These are phyloP conservation scores for Anastatus disparis DNA, from an alignment of 1,140 invertebrate genomes.

Conservation along the genomic window DNA sequence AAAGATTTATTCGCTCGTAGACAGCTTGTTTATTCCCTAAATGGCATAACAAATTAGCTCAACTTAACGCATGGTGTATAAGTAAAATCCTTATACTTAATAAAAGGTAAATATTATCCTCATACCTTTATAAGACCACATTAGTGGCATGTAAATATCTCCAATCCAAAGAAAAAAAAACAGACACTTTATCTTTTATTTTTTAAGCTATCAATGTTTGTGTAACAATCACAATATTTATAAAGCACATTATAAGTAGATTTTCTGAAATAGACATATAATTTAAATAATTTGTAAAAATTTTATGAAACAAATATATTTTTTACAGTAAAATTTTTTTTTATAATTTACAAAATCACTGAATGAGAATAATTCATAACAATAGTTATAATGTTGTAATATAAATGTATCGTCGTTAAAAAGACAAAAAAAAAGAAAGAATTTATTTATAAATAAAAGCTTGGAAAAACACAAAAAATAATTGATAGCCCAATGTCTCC, in stretches of 20 bases:
- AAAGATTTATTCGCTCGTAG: constrained; percentile 16
- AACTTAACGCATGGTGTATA: constrained; percentile 31
- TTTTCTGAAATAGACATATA: no score
- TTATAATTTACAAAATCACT: no score
- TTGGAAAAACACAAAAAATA: no score
- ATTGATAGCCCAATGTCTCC: no score
- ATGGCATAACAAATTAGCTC: constrained; percentile 25
- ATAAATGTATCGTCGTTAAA: neutral
- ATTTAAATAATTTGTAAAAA: no score
- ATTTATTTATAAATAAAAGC: no score
- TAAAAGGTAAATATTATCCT: constrained; percentile 8
- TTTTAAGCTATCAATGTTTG: neutral
- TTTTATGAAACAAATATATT: no score
- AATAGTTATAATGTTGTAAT: neutral
- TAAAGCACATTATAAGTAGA: constrained; percentile 14
- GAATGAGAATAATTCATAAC: no score
- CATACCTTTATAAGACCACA: constrained; percentile 18
- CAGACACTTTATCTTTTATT: neutral
- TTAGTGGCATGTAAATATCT: constrained; percentile 10
- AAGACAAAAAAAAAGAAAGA: no score
- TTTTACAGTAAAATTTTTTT: no score
- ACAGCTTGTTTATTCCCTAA: constrained; percentile 21
- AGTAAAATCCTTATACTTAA: constrained; percentile 22
- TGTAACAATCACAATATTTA: constrained; percentile 7
- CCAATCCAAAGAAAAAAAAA: neutral